These are phyloP conservation scores for Podotricha telesiphe DNA, from an alignment of 2,888 invertebrate genomes.

Conservation along the genomic window DNA sequence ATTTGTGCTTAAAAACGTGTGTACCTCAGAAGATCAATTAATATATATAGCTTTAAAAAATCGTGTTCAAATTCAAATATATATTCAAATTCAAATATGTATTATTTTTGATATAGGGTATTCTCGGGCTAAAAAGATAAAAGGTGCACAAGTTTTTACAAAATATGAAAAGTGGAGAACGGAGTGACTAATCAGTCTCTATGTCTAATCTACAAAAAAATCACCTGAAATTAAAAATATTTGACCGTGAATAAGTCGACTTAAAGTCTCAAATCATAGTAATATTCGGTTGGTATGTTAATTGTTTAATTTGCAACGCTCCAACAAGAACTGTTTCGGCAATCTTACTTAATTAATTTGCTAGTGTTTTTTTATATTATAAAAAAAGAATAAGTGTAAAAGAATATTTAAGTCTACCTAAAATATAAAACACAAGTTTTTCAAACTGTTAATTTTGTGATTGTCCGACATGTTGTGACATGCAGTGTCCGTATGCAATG, in stretches of 20 bases:
- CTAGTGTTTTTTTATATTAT: neutral
- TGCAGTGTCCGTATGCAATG: too few species aligned
- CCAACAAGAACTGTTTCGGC: conserved; percentile 5
- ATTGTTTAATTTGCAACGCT: conserved; percentile 19
- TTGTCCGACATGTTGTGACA: too few species aligned
- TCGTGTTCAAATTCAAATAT: neutral
- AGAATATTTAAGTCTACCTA: too few species aligned
- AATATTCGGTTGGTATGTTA: conserved; percentile 13
- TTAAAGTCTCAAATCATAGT: neutral
- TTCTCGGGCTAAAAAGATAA: too few species aligned
- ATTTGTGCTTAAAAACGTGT: too few species aligned
- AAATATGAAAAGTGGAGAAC: too few species aligned
- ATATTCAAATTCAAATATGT: too few species aligned
- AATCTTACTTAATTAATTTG: conserved; percentile 5
- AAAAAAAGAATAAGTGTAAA: neutral
- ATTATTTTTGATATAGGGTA: neutral
- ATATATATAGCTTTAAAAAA: neutral
- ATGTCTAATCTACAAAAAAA: too few species aligned
- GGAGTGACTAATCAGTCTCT: too few species aligned
- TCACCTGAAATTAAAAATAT: neutral
- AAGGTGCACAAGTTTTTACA: too few species aligned
- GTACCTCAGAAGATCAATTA: neutral
- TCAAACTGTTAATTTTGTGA: too few species aligned
- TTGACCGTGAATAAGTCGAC: neutral
- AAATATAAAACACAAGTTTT: too few species aligned